Percentiles rank a stretch among this genome's conserved stretches.
phyloP scores from a whole-genome alignment of 1,140 invertebrate genomes.

The Lysiphlebus fabarum region DNA sequence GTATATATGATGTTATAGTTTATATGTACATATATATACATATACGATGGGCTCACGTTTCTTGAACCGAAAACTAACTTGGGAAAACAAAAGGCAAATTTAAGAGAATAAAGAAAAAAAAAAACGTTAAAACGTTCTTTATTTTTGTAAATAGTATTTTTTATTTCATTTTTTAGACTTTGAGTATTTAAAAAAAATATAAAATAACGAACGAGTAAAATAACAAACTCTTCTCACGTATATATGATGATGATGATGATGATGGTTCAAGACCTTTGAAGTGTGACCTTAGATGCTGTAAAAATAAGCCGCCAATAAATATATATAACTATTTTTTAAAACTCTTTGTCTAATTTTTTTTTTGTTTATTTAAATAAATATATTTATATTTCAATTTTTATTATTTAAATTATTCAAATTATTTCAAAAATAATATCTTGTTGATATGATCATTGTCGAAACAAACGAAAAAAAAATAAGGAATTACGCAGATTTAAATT shows the following conservation, averaged over 20 bases:
- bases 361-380: neutral
- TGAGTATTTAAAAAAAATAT: neutral
- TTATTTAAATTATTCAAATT: no score
- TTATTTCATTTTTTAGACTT: neutral
- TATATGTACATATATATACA: no score
- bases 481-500: no score
- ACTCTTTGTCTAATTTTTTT: conserved; percentile 6
- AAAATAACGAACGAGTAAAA: neutral
- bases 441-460: no score
- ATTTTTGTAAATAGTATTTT: no score
- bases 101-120: no score
- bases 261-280: conserved; percentile 1
- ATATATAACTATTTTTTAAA: neutral
- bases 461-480: no score
- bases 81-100: conserved; percentile 3
- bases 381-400: neutral
- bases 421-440: no score
- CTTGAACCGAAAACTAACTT: conserved; percentile 4
- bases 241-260: neutral
- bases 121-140: no score
- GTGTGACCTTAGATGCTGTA: conserved; percentile 5
- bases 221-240: conserved; percentile 11
- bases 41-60: conserved; percentile 6
- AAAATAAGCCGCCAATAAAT: conserved; percentile 4
- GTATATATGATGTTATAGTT: no score